Evolutionary conservation across 2,888 invertebrate species (phyloP), one percentile per base, ranked within the genome.

Genomic region (Drosophila prostipennis): DNA sequence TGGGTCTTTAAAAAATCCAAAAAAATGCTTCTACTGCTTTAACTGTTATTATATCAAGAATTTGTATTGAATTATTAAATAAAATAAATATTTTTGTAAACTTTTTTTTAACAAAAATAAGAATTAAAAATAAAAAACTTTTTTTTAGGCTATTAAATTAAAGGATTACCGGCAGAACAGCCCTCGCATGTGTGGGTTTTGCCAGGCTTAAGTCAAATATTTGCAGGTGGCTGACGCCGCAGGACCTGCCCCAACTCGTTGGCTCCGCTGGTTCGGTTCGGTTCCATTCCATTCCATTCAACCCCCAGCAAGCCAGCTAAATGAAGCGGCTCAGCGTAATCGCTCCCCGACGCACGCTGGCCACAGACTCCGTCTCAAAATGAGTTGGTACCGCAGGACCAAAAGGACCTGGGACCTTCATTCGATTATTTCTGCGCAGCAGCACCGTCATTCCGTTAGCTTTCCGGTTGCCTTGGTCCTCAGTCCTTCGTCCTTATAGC

Each of bases 361-460:
- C 53, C 58, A 23, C 40, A 37, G 34, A 42, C 10, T 6, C 48
- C 11, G 10, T 26, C 10, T 6, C 48, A 16, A 14, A 29, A 14
- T 14, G 11, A 11, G 11, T 3, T 48, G 32, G 29, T 11, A 32
- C 29, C 48, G 45, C 40, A 60, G 26, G 26, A 26, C 26, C 26
- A 6, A 23, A 23, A 26, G 67, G 61, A 36, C 64, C 45, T 36
- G 42, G 51, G 70, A 26, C 26, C 72, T 69, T 87, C 73, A 83
- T 83, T 83, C 83, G 88, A 83, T 83, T 83, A 83, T 86, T 76
- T 80, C 78, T 71, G 80, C 83, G 88, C 86, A 73, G 86, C 87
- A 72, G 86, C 86, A 19, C 19, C 19, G 78, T 72, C 83, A 74
- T 85, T 83, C 72, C 86, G 74, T 78, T 77, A 65, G 78, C 83